phyloP scores from a whole-genome alignment of 2,113 vertebrate species.

The Sorex araneus region DNA sequence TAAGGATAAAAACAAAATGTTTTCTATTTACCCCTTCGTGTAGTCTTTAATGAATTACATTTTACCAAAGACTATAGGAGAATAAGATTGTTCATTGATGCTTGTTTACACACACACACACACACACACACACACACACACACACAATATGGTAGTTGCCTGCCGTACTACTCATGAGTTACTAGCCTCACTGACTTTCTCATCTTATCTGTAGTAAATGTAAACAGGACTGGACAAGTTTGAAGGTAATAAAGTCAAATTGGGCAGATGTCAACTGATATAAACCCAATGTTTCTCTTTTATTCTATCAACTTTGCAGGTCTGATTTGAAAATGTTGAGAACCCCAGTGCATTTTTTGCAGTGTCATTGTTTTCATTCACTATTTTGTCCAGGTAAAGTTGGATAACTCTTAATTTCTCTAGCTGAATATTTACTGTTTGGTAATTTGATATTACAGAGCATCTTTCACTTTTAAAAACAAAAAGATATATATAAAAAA shows the following conservation, averaged over 20 bases:
- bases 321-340: not conserved
- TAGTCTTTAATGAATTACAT: not conserved
- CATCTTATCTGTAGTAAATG: not conserved
- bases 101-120: not conserved
- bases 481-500: too few relatives aligned
- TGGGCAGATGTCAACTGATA: not conserved
- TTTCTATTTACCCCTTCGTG: not conserved
- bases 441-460: not conserved
- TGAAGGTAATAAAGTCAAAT: not conserved
- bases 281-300: not conserved
- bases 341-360: not conserved
- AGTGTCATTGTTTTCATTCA: not conserved
- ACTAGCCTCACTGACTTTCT: not conserved
- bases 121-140: not conserved
- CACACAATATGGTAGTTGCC: not conserved
- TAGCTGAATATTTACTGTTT: not conserved
- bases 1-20: slow-evolving; percentile 21
- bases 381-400: not conserved
- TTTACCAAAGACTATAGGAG: not conserved
- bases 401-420: not conserved
- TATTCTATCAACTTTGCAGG: not conserved
- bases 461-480: not conserved
- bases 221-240: not conserved
- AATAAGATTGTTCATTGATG: not conserved
- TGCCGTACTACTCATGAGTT: not conserved